Base-by-base conservation (phyloP, 2,797 vertebrate genomes). In the Mormyrops boulengeri region DNA sequence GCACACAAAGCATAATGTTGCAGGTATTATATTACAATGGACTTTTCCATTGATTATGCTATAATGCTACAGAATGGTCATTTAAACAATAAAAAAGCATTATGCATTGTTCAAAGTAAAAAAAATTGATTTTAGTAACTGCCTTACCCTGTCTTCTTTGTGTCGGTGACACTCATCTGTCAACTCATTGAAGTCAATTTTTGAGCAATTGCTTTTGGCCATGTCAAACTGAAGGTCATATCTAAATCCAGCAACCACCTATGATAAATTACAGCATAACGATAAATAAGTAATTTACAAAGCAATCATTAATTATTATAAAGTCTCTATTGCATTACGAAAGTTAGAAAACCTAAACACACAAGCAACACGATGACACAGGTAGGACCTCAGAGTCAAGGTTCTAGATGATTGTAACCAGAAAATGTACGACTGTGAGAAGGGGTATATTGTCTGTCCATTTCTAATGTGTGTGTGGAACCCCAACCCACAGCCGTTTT, bases 221-320 rank as follows among this genome's bases (percentile, higher is more conserved):
- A 98, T 93, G 14, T 96, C 92, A 88, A 97, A 98, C 17, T 22
- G 93, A 87, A 98, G 38, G 53, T 89, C 17, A 77, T 94, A 98
- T 90, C 96, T 96, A 91, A 96, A 95, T 90, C 97, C 98, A 89
- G 95, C 94, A 7, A 98, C 95, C 88, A 98, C 97, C 98, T 99
- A 91, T 69, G 94, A 94, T 2, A 92, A 55, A 55, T 90, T 91
- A 55, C 9, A 4, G 6, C n/a, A 52, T 38, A 17, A 30, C 22
- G 2, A 80, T 52, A 53, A 22, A 66, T 34, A 86, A 86, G 47
- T 53, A 44, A 47, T 47, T 82, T 47, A 8, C 19, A 47, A 44
- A 82, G 19, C 41, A 22, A 82, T 47, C 47, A 44, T 86, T 1
- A 52, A 86, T 52, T 55, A 12, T 55, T 80, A 34, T 66, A 9